Evolutionary conservation across 2,113 vertebrate species (phyloP), one percentile per base, ranked within the genome.

Genomic region (Ictalurus furcatus): DNA sequence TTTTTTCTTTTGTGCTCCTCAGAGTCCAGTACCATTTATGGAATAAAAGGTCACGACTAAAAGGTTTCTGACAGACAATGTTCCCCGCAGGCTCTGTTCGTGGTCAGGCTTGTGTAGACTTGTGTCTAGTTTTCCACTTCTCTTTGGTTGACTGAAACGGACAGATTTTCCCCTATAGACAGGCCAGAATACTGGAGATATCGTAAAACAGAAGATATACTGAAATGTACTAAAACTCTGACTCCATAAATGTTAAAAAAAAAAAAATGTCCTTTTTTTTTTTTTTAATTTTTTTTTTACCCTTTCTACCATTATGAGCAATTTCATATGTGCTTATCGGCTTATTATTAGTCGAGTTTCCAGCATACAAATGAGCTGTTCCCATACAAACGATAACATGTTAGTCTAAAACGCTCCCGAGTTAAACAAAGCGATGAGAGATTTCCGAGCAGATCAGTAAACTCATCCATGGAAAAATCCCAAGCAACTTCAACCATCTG

Each of bases 11-110:
- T 58, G 52, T 34, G 21, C 52, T 56, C 44, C 25, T 54, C 48
- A 17, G 78, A 58, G 54, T 82, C 56, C 56, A 81, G 19, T 17
- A 58, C 30, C 14, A 56, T 81, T 81, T 81, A 80, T 54, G 28
- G 48, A 80, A 81, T 81, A 34, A 82, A 82, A 59, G 80, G 80
- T 82, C 80, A 82, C 5, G 56, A 59, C 54, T 82, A 82, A 82
- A 82, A 82, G 54, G 54, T 59, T 59, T 82, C 56, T 82, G 80
- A 82, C 16, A 4, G 78, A 56, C 56, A 23, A 11, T 23, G 54
- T 37, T 82, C 80, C 54, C 56, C 17, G 23, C 30, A 5, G 54
- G n/a, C 17, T 82, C n/a, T 82, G 16, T 23, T 82, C 30, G 1
- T 30, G 19, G 30, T 34, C 17, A 34, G 80, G 30, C 30, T 82